Base-by-base conservation (phyloP, 2,888 invertebrate genomes). In the Andrena flavipes region DNA sequence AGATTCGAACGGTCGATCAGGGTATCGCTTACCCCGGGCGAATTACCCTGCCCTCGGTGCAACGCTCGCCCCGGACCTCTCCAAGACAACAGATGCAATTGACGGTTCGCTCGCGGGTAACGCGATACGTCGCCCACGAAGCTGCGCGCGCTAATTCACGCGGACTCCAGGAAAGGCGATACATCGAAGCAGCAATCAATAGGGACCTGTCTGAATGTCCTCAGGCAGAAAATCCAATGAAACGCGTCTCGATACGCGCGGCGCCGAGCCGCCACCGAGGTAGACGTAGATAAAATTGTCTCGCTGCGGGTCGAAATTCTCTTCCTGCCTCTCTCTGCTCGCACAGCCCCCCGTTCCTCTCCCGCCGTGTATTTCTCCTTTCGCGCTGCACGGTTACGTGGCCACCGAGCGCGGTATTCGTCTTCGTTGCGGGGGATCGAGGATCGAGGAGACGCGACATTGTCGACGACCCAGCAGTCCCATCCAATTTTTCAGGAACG, bases 211-310 rank as follows among this genome's bases (percentile, higher is more conserved):
- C 91, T 91, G 87, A 79, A 90, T 83, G 89, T 91, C 90, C 88
- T 91, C 87, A 89, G 86, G 90, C 92, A 87, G 92, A 91, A 93
- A 92, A 93, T 91, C 90, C 87, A 89, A 92, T 92, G 91, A 91
- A 90, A 90, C 91, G 89, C 90, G 86, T 88, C 86, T 86, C 89
- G 90, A 90, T 91, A 89, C 90, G 89, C 88, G 87, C 83, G 92
- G 92, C 92, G 92, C 92, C 91, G 87, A 84, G 84, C 71, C 74
- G 74, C 81, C 75, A 76, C 65, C 83, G 73, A 74, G 65, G 79
- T 74, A 80, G 76, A 80, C 72, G 71, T 68, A 68, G 87, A 86
- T 85, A 77, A 85, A 80, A 33, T 33, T 23, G 29, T 60, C 56
- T 65, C 59, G 71, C 70, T 56, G 64, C 65, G 73, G 79, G 42